Evolutionary conservation across 2,888 invertebrate genomes (phyloP), one percentile per base, ranked within the genome.

Genomic region (Halictus quadricinctus): DNA sequence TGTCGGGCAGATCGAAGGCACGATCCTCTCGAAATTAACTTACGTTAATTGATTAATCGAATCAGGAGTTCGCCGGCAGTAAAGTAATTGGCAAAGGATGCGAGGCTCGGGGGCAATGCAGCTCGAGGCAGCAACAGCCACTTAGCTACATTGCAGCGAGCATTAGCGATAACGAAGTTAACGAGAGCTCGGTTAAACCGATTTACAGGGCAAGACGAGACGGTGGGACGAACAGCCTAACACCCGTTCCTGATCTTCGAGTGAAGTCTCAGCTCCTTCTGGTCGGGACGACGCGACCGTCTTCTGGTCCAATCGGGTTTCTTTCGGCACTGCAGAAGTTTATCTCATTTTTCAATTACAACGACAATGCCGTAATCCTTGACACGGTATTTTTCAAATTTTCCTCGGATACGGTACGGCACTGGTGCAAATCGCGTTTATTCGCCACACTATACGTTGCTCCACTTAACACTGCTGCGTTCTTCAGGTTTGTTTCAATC

Each of bases 131-230:
- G 91, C 90, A 91, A 92, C 89, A 90, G 91, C 91, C 92, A 93
- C 92, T 92, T 92, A 92, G 91, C 90, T 90, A 89, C 93, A 93
- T 93, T 93, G 93, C 93, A 90, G 90, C 90, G 90, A 88, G 92
- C 90, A 92, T 94, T 93, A 92, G 90, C 88, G 91, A 90, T 93
- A 94, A 94, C 92, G 85, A 90, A 92, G 91, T 94, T 93, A 93
- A 94, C 93, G 91, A 92, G 92, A 93, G 92, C 93, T 90, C 90
- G 91, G 91, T 92, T 93, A 92, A 93, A 93, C 90, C 91, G 91
- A 83, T 89, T 89, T 88, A 87, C 81, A 84, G 79, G 85, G 79
- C 82, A 86, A 85, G 83, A 81, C 76, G 79, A 79, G 89, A 84
- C 66, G 81, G 72, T 78, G 77, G 84, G 81, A 80, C 83, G 79